Base-by-base conservation (phyloP, 2,113 vertebrate species). In the Seriola aureovittata region DNA sequence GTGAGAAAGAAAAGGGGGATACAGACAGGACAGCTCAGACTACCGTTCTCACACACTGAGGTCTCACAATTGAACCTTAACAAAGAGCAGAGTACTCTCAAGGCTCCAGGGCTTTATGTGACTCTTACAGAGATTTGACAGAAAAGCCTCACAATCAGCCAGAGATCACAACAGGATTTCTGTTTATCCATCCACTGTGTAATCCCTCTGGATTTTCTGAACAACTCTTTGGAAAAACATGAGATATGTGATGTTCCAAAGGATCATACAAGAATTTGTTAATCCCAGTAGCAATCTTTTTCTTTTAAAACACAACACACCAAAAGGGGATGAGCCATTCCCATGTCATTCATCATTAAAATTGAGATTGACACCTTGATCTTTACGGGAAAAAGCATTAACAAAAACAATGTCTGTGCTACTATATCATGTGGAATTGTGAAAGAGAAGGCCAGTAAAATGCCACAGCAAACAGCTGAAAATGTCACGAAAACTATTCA, bases 101-200 rank as follows among this genome's bases (percentile, higher is more conserved):
- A 67, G 73, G 50, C 71, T 66, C 42, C 48, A 0, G 34, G 71
- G 64, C 74, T 72, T 38, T 44, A 40, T 70, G 64, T 52, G 79
- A 88, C 71, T 88, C 71, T 74, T 42, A 57, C 42, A 25, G 32
- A 78, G 75, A 81, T 68, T 87, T 85, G 85, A 87, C 78, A 72
- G 80, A 60, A 85, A 92, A 85, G 78, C 60, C 44, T 72, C 50
- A 60, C 38, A 84, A 88, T 89, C 78, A 90, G 71, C 66, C 82
- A 83, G 81, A 73, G 78, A 90, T 93, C 78, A 78, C 85, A 77
- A 86, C 69, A 54, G 76, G 80, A 86, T 84, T 83, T 80, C 32
- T 84, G 76, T 79, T 84, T 58, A 85, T 86, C 80, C 81, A 81
- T 78, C 81, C 71, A 81, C 65, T 21, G 38, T 70, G 71, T 85